Percentiles rank a stretch among this genome's conserved stretches.
Evolutionary conservation across 2,113 vertebrate species (phyloP).

Genomic region (Casuarius casuarius): DNA sequence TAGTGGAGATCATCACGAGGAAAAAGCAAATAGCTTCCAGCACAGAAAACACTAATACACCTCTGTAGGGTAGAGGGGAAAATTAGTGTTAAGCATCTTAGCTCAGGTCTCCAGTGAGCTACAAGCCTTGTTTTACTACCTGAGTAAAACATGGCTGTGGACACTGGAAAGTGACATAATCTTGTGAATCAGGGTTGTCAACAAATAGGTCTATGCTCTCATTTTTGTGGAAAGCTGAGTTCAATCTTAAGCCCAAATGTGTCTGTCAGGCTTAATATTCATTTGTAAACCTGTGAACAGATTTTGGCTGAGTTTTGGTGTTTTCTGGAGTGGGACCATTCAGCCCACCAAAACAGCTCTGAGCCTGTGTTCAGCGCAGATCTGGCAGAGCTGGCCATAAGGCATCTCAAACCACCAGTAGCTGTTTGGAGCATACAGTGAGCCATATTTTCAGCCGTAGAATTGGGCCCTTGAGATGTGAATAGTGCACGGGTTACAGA

Average conservation of each 20-base stretch:
- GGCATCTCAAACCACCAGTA: fast-evolving
- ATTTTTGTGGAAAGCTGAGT: neutral
- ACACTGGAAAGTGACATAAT: neutral
- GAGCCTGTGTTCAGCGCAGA: neutral
- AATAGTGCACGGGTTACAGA: neutral
- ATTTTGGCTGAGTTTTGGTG: neutral
- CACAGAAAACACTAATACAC: neutral
- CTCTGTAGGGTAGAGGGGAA: neutral
- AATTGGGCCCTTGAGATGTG: neutral
- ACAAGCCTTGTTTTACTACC: neutral
- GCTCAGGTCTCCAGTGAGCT: neutral
- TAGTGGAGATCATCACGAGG: neutral
- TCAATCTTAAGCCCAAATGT: neutral
- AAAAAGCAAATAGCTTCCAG: neutral
- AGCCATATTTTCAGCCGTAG: neutral
- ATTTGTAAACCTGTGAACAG: neutral
- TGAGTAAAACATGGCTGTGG: neutral
- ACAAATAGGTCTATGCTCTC: neutral
- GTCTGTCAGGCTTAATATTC: neutral
- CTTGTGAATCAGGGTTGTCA: neutral
- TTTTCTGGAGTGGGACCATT: neutral
- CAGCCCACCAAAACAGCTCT: fast-evolving
- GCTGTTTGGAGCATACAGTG: neutral
- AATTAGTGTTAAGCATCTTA: neutral
- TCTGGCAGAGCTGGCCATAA: neutral